A percentile compares a stretch with the other conserved stretches of the same genome.
Evolutionary conservation across 2,113 vertebrate species (phyloP).

Genomic region (Austrofundulus limnaeus): DNA sequence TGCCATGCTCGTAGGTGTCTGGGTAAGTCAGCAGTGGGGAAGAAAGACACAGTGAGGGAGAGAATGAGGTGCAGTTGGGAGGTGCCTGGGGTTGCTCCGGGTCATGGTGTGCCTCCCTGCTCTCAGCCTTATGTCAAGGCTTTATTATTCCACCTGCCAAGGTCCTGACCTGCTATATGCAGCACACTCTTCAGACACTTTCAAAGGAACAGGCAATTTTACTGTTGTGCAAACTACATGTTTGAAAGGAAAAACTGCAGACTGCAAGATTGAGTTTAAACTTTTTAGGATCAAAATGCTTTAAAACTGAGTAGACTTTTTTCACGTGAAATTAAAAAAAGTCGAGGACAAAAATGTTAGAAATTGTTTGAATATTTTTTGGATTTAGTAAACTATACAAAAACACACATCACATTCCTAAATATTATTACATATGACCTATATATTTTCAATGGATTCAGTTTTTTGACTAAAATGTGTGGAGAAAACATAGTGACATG

Average conservation of each 20-base stretch:
- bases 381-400: no score
- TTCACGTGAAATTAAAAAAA: not conserved
- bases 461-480: no score
- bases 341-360: no score
- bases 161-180: slow-evolving; percentile 53
- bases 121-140: slow-evolving; percentile 66
- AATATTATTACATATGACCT: no score
- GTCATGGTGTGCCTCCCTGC: slow-evolving; percentile 58
- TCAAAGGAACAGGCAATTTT: slow-evolving; percentile 13
- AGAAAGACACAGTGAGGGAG: slow-evolving; percentile 48
- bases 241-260: not conserved
- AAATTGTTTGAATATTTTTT: no score
- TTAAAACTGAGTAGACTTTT: not conserved
- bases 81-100: slow-evolving; percentile 44
- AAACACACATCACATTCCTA: no score
- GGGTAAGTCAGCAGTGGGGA: slow-evolving; percentile 53
- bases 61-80: slow-evolving; percentile 56
- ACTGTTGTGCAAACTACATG: not conserved
- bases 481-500: no score
- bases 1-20: slow-evolving; percentile 59
- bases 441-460: no score
- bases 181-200: slow-evolving; percentile 3
- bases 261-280: no score
- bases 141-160: slow-evolving; percentile 68
- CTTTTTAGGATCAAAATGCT: not conserved